Percentiles rank a stretch among this genome's conserved stretches.
phyloP scores from a whole-genome alignment of 2,797 vertebrate genomes.

The Galagoides demidoff region DNA sequence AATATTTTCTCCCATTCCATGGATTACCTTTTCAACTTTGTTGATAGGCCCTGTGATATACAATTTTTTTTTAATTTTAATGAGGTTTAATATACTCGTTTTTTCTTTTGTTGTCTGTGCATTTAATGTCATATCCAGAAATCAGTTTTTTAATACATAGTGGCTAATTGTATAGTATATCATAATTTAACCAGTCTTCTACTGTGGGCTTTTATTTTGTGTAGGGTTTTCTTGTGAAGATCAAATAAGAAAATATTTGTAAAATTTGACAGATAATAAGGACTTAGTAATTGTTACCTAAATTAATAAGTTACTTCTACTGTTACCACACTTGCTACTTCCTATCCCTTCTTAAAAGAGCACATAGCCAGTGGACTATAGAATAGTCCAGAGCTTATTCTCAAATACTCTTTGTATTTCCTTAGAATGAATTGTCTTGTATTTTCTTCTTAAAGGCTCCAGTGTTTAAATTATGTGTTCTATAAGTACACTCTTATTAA shows the following conservation, averaged over 20 bases:
- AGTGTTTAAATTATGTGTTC: not conserved
- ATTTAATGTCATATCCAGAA: constrained; percentile 20
- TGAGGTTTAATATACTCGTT: not conserved
- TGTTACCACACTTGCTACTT: not conserved
- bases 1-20: not conserved
- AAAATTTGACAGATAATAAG: not conserved
- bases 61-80: not conserved
- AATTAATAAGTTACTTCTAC: not conserved
- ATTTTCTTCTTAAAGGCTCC: not conserved
- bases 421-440: not conserved
- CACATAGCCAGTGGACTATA: not conserved
- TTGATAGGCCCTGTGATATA: not conserved
- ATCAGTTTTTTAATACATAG: not conserved
- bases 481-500: not conserved
- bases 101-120: not conserved
- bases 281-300: not conserved
- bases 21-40: not conserved
- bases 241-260: constrained; percentile 14
- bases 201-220: constrained; percentile 14
- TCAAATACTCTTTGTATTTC: constrained; percentile 6
- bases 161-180: not conserved
- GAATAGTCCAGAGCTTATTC: constrained; percentile 19
- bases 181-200: not conserved
- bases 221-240: not conserved
- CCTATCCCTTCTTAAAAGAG: not conserved